These are phyloP conservation scores for Cephalopholis sonnerati DNA, from an alignment of 2,113 vertebrate species.

Conservation along the genomic window DNA sequence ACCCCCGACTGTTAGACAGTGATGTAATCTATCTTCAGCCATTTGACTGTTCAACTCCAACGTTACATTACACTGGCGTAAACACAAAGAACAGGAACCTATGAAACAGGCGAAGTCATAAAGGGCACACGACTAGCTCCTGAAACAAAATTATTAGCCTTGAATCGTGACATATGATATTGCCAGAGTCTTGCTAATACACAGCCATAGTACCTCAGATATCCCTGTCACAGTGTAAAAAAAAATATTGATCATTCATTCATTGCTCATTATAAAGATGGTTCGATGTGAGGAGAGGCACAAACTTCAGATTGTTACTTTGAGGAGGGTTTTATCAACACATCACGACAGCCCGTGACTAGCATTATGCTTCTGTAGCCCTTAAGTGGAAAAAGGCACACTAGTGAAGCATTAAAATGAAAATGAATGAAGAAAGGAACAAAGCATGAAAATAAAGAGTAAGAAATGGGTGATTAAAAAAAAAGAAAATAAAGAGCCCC, in stretches of 20 bases:
- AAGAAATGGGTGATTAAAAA: neutral
- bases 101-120: too few species aligned
- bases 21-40: too few species aligned
- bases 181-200: too few species aligned
- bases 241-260: neutral
- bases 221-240: neutral
- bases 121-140: too few species aligned
- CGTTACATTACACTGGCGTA: too few species aligned
- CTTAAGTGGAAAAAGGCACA: neutral
- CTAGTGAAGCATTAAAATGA: neutral
- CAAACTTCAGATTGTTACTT: too few species aligned
- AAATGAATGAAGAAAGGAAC: neutral
- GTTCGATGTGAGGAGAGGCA: neutral
- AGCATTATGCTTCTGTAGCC: neutral
- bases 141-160: too few species aligned
- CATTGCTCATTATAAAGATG: neutral
- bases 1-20: too few species aligned
- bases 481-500: neutral
- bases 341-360: neutral
- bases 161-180: too few species aligned
- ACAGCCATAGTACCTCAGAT: neutral
- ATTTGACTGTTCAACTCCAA: too few species aligned
- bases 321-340: slow-evolving; percentile 6
- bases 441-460: neutral
- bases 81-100: too few species aligned